Percentiles rank a stretch among this genome's conserved stretches.
Evolutionary conservation across 2,888 invertebrate genomes (phyloP).

Genomic region (Platypus cylindrus): DNA sequence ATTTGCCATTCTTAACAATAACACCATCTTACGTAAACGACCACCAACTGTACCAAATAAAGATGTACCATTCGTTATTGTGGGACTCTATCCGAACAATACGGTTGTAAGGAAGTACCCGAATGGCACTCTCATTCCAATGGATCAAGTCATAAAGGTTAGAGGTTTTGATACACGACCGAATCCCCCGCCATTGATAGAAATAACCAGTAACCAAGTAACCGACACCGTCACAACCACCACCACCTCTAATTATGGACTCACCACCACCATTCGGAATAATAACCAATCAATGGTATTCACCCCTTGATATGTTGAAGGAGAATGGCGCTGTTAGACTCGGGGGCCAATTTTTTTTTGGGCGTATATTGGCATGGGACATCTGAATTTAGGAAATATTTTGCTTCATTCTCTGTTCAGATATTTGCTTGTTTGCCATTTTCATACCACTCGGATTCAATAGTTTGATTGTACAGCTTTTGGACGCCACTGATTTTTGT

Average conservation of each 20-base stretch:
- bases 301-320: slow-evolving; percentile 19
- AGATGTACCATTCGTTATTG: slow-evolving; percentile 60
- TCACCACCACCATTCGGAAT: slow-evolving; percentile 29
- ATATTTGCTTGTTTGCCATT: neutral
- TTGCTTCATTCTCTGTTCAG: neutral
- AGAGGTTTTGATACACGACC: slow-evolving; percentile 46
- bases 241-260: slow-evolving; percentile 7
- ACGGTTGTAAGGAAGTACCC: slow-evolving; percentile 68
- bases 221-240: slow-evolving; percentile 25
- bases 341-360: neutral
- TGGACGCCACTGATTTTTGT: slow-evolving; percentile 5
- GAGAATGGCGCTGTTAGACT: neutral
- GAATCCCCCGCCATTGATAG: slow-evolving; percentile 43
- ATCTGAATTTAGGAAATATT: neutral
- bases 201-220: slow-evolving; percentile 54
- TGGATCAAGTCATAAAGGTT: slow-evolving; percentile 38
- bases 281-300: slow-evolving; percentile 43
- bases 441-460: slow-evolving; percentile 6
- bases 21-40: slow-evolving; percentile 64
- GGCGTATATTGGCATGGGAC: no score
- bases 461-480: slow-evolving; percentile 10
- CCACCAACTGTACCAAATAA: slow-evolving; percentile 54
- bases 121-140: slow-evolving; percentile 66
- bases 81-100: slow-evolving; percentile 66
- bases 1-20: slow-evolving; percentile 65